Percentiles rank a stretch among this genome's conserved stretches.
Evolutionary conservation across 2,888 invertebrate genomes (phyloP).

Genomic region (Leucophora obtusa): DNA sequence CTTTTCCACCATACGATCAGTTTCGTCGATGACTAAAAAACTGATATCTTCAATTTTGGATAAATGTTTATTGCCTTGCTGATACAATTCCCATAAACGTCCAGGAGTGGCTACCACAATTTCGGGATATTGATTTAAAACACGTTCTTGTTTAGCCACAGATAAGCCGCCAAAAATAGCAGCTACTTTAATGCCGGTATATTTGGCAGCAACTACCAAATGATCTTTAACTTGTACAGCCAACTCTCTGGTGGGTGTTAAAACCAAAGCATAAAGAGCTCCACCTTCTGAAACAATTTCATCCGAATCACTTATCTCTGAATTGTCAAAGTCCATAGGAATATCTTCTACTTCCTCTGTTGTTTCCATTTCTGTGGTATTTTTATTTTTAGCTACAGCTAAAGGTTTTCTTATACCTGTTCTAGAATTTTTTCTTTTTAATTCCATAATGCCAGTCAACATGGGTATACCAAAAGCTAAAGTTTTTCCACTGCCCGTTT

Average conservation of each 20-base stretch:
- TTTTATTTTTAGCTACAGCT: constrained; percentile 66
- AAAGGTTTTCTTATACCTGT: constrained; percentile 72
- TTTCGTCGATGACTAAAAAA: constrained; percentile 97
- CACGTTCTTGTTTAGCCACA: constrained; percentile 93
- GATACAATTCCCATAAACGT: constrained; percentile 94
- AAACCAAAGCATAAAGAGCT: constrained; percentile 88
- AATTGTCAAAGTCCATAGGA: constrained; percentile 11
- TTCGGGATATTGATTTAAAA: constrained; percentile 90
- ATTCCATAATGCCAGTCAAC: constrained; percentile 88
- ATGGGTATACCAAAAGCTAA: constrained; percentile 98
- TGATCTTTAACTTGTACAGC: constrained; percentile 96
- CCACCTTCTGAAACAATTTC: constrained; percentile 59
- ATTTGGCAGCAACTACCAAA: constrained; percentile 87
- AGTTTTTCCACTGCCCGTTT: constrained; percentile 99
- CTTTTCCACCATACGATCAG: constrained; percentile 97
- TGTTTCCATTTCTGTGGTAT: constrained; percentile 56
- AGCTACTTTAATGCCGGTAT: constrained; percentile 86
- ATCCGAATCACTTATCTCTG: constrained; percentile 58
- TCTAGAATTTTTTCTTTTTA: constrained; percentile 80
- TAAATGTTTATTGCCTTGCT: constrained; percentile 87
- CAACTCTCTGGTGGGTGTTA: constrained; percentile 97
- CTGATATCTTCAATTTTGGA: constrained; percentile 86
- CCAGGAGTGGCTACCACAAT: constrained; percentile 98
- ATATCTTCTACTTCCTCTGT: constrained; percentile 68
- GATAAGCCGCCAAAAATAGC: constrained; percentile 97